A percentile compares a stretch with the other conserved stretches of the same genome.
These are phyloP conservation scores for Etheostoma cragini DNA, from an alignment of 2,113 vertebrate species.

Conservation along the genomic window DNA sequence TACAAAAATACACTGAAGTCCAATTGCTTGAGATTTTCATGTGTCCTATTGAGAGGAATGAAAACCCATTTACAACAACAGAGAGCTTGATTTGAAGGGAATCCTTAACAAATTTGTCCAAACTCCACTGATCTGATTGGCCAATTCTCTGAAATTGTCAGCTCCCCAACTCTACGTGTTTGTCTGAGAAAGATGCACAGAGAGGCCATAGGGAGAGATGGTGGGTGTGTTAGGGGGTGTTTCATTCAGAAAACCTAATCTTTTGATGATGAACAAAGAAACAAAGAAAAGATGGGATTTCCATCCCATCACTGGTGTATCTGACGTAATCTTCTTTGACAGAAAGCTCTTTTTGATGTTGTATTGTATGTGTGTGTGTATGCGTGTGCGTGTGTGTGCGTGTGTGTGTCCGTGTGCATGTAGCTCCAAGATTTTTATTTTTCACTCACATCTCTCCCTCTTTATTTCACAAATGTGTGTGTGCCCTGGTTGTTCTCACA, in stretches of 20 bases:
- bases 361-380: constrained; percentile 30
- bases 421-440: constrained; percentile 1
- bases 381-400: no score
- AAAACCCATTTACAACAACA: background rate
- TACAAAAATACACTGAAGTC: no score
- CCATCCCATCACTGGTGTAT: constrained; percentile 49
- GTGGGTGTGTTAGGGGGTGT: background rate
- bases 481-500: constrained; percentile 34
- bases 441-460: background rate
- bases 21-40: no score
- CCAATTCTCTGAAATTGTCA: constrained; percentile 22
- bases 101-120: constrained; percentile 7
- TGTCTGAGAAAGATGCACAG: background rate
- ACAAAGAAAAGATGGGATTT: constrained; percentile 55
- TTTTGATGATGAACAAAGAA: constrained; percentile 71
- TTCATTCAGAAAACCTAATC: constrained; percentile 59
- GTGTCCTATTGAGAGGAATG: no score
- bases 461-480: background rate
- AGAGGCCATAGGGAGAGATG: background rate
- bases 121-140: background rate
- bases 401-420: background rate
- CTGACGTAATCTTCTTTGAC: constrained; percentile 50
- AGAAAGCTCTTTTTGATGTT: constrained; percentile 57
- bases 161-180: background rate
- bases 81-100: background rate